Base-by-base conservation (phyloP, 1,140 invertebrate species). In the Drosophila orena region DNA sequence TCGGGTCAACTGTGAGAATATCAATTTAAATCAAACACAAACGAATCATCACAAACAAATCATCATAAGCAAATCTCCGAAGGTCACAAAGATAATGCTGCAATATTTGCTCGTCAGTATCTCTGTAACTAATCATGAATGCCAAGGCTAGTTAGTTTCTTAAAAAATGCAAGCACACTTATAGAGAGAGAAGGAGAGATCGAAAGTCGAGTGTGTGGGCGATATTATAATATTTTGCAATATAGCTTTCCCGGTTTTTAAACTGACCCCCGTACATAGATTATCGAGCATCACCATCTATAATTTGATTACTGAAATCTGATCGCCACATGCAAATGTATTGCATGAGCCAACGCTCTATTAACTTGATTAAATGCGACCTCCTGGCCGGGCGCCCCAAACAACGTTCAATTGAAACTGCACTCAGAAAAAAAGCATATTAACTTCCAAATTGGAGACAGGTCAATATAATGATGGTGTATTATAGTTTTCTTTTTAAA, bases 291-390 rank as follows among this genome's bases (percentile, higher is more conserved):
- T 65, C 71, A 65, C 60, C 52, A 75, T 75, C 72, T 75, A 75
- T 75, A 75, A 76, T 76, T 76, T 76, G 60, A 76, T 66, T 66
- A 52, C 60, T 76, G 40, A 53, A 75, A 76, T 76, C 72, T 43
- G 71, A 76, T 75, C 53, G 71, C 43, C 46, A 30, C 71, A 76
- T 76, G 72, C 60, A 27, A 76, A 76, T 76, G 75, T 43, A 76
- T 74, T 65, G 71, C 72, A 75, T 75, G 72, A 52, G 34, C 52
- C 17, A 35, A 57, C 61, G 72, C 53, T 76, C 72, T 75, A 76
- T 76, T 66, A 76, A 66, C 71, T 66, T 76, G 72, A 76, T 76
- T 76, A 58, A 75, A 49, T 66, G 72, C 60, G 72, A 56, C 72
- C 72, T 76, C 53, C 66, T 75, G 34, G 60, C 22, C 52, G 54